A percentile compares a stretch with the other conserved stretches of the same genome.
phyloP scores from a whole-genome alignment of 2,797 vertebrate genomes.

The Spinus olivaceus region DNA sequence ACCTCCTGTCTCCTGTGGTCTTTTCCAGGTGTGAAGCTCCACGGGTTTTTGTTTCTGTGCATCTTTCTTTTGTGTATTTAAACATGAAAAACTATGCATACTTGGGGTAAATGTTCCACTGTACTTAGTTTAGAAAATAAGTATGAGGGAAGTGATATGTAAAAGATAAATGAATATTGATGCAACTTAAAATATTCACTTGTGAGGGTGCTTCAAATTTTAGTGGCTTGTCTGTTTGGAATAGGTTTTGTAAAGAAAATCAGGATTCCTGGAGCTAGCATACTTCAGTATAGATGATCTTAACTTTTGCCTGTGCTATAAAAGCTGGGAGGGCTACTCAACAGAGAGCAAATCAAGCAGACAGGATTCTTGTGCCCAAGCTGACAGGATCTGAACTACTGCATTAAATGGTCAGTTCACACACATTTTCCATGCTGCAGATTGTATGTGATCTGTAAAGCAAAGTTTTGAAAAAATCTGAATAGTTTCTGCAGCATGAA shows the following conservation, averaged over 20 bases:
- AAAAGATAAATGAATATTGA: background rate
- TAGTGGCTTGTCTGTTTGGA: background rate
- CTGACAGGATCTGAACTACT: background rate
- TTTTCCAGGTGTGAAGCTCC: background rate
- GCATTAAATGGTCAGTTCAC: background rate
- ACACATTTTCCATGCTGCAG: background rate
- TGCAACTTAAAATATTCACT: background rate
- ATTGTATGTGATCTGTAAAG: background rate
- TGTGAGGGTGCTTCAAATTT: background rate
- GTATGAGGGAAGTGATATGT: background rate
- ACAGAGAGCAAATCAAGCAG: background rate
- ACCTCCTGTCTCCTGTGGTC: background rate
- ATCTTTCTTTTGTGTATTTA: background rate
- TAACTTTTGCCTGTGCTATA: background rate
- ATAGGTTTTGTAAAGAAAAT: background rate
- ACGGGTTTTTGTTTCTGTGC: background rate
- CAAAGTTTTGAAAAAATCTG: background rate
- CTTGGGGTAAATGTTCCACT: background rate
- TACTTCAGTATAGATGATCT: background rate
- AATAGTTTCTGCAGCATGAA: background rate
- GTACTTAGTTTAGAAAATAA: background rate
- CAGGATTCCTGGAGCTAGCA: background rate
- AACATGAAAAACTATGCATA: background rate
- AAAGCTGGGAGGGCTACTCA: background rate
- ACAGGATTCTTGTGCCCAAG: background rate